phyloP scores from a whole-genome alignment of 2,113 vertebrate species.

The Cyanoramphus novaezelandiae region DNA sequence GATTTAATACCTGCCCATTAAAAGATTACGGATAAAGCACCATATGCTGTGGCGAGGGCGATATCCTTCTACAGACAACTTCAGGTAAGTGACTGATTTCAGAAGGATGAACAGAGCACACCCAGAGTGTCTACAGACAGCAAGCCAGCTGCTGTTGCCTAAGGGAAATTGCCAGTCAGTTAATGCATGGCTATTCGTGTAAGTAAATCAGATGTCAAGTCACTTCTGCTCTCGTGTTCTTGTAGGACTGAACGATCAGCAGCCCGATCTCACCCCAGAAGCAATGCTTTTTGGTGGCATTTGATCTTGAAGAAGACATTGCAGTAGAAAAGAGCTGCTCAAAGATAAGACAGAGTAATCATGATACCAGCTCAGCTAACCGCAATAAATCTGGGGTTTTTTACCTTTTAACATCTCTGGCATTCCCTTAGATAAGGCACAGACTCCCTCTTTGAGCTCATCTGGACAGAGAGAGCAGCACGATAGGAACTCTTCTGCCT shows the following conservation, averaged over 20 bases:
- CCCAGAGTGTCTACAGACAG: neutral
- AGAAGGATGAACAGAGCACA: neutral
- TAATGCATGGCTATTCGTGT: neutral
- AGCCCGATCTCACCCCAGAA: neutral
- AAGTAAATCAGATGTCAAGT: neutral
- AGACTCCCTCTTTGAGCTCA: neutral
- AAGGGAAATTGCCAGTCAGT: neutral
- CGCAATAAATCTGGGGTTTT: neutral
- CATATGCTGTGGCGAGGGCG: accelerated
- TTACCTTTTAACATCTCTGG: neutral
- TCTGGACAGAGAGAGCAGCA: neutral
- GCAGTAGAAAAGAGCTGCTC: neutral
- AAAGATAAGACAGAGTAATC: neutral
- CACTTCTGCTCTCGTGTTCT: neutral
- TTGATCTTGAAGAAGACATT: neutral
- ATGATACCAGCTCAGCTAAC: neutral
- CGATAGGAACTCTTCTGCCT: neutral
- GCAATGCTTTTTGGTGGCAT: neutral
- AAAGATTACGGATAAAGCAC: neutral
- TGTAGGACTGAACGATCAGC: neutral
- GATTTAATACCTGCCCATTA: neutral
- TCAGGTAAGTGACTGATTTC: neutral
- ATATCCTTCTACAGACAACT: neutral
- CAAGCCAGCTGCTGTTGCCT: slow-evolving; percentile 1
- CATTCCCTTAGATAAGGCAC: neutral